Evolutionary conservation across 2,888 invertebrate species (phyloP).

Genomic region (Dryocosmus kuriphilus): DNA sequence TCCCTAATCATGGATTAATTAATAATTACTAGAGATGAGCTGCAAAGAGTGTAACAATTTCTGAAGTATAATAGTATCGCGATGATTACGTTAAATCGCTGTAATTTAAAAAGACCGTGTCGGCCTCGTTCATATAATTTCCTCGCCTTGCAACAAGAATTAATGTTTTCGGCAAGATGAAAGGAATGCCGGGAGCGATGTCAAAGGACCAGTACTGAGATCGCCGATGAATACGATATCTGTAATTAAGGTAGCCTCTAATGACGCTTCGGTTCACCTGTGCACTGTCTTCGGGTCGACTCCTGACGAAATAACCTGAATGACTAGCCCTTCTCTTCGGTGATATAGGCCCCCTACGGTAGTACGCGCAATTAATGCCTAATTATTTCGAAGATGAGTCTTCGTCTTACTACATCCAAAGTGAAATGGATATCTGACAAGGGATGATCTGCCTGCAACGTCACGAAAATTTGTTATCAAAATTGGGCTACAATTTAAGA

Average conservation of each 20-base stretch:
- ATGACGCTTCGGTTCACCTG: conserved; percentile 57
- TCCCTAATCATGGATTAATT: conserved; percentile 15
- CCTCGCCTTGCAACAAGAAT: conserved; percentile 59
- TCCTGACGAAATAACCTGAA: conserved; percentile 56
- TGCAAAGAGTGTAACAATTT: conserved; percentile 44
- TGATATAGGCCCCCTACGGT: conserved; percentile 66
- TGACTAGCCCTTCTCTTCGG: conserved; percentile 54
- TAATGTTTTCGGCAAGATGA: conserved; percentile 73
- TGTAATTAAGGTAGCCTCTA: conserved; percentile 58
- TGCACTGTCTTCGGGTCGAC: conserved; percentile 50
- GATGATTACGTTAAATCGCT: conserved; percentile 53
- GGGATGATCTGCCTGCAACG: conserved; percentile 33
- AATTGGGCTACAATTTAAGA: no score
- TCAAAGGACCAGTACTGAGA: conserved; percentile 63
- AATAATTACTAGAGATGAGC: conserved; percentile 29
- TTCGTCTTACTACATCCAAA: conserved; percentile 54
- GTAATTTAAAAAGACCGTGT: conserved; percentile 51
- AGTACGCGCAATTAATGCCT: conserved; percentile 72
- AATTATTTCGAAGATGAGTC: conserved; percentile 72
- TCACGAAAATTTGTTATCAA: not conserved
- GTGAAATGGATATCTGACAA: conserved; percentile 65
- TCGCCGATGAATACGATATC: conserved; percentile 57
- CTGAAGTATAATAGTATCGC: conserved; percentile 49
- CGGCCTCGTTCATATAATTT: conserved; percentile 57
- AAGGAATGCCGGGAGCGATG: conserved; percentile 65